A percentile compares a stretch with the other conserved stretches of the same genome.
These are phyloP conservation scores for Mystacornis crossleyi DNA, from an alignment of 2,113 vertebrate genomes.

Conservation along the genomic window DNA sequence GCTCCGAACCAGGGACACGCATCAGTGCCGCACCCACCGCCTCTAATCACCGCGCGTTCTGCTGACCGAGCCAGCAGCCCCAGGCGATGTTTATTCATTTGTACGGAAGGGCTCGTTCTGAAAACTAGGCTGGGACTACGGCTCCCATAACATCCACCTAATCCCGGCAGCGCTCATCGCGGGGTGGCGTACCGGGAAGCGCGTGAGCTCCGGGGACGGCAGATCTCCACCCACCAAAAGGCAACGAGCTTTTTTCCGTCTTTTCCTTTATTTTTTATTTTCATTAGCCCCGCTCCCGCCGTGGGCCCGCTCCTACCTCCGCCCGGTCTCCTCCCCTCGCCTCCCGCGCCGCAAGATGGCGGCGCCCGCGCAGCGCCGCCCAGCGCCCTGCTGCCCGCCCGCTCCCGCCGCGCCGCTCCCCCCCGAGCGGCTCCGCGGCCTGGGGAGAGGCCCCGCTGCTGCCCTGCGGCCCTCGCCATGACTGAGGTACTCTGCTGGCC, in stretches of 20 bases:
- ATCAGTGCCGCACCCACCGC: background rate
- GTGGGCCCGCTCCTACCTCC: background rate
- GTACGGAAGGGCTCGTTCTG: rapidly evolving
- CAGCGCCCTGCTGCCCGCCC: no score
- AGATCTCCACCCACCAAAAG: background rate
- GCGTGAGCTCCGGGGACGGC: rapidly evolving
- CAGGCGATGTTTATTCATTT: background rate
- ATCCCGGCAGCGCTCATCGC: background rate
- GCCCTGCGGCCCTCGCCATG: background rate
- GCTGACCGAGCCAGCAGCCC: background rate
- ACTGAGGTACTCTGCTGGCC: background rate
- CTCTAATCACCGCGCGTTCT: background rate
- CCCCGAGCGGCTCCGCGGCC: background rate
- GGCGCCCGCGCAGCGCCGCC: background rate
- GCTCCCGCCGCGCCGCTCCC: background rate
- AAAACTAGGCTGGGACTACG: background rate
- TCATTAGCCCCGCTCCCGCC: background rate
- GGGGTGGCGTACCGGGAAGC: no score
- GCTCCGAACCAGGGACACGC: rapidly evolving
- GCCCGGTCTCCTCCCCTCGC: background rate
- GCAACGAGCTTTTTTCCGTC: no score
- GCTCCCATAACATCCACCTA: background rate
- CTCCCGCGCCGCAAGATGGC: conserved; percentile 43
- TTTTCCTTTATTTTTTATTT: background rate
- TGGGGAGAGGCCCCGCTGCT: no score